Conservation (phyloP, 2,797 vertebrate genomes). For the Microtus californicus region DNA sequence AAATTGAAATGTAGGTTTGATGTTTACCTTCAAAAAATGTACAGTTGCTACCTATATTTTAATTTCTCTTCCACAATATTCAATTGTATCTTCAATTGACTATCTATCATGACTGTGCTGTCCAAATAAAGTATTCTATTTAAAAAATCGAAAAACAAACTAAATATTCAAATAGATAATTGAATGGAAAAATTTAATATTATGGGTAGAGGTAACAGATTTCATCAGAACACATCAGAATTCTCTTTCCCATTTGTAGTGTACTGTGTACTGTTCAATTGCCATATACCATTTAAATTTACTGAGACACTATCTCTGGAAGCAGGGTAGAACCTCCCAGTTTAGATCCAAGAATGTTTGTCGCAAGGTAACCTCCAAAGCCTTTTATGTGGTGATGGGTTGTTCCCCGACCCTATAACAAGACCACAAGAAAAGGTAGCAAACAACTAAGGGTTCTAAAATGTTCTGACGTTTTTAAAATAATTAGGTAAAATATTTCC, state of each 20-base stretch:
- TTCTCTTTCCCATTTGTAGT: neutral
- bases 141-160: constrained; percentile 60
- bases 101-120: neutral
- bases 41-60: constrained; percentile 57
- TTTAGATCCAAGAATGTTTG: neutral
- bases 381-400: neutral
- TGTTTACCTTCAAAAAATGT: neutral
- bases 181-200: neutral
- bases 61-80: constrained; percentile 65
- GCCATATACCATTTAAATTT: neutral
- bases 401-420: neutral
- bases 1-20: neutral
- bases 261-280: neutral
- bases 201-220: neutral
- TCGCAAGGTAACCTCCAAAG: neutral
- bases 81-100: neutral
- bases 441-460: neutral
- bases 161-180: neutral
- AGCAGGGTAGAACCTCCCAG: neutral
- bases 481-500: neutral
- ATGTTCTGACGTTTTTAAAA: neutral
- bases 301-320: neutral
- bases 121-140: constrained; percentile 67
- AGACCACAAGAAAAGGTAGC: no score
- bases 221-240: neutral